Base-by-base conservation (phyloP, 2,797 vertebrate genomes). In the Serranus cabrilla region DNA sequence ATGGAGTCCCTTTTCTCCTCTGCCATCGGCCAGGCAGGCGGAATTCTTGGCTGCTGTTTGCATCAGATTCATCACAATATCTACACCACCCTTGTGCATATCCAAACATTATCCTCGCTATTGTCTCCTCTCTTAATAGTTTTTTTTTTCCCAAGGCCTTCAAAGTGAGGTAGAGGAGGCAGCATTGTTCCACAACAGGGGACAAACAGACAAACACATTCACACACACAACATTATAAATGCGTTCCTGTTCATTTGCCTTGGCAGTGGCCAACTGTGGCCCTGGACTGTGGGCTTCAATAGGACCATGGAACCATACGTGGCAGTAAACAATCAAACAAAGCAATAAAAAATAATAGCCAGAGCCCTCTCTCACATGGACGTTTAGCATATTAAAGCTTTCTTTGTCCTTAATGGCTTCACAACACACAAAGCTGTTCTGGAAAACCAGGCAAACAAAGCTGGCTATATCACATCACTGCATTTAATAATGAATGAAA, bases 1-100 rank as follows among this genome's bases (percentile, higher is more conserved):
- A 96, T 94, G 94, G 95, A 95, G 94, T 94, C 65, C 63, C 55
- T 75, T 90, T 96, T 96, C 95, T 96, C 94, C 94, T 94, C 92
- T 90, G 92, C 93, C 95, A 94, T 96, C 93, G 94, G 91, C 93
- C 91, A 91, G 90, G 93, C 93, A 93, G 93, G 90, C 93, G 93
- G 94, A 74, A 92, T 87, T 93, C 89, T 94, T 92, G 83, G 93
- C 91, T 93, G 93, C 91, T 88, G 63, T 93, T 92, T 92, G 87
- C 76, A 92, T 93, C 91, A 25, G 20, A 62, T 46, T 34, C 57
- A 57, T 73, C 59, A 51, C 45, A 78, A 68, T 75, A 79, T 76
- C 81, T 81, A 43, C 51, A 55, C 73, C 51, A 73, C 69, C 69
- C 82, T 46, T 80, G 17, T 81, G 49, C 72, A 76, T 77, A 81